Conservation (phyloP, 2,888 invertebrate species). For the Adela reaumurella region DNA sequence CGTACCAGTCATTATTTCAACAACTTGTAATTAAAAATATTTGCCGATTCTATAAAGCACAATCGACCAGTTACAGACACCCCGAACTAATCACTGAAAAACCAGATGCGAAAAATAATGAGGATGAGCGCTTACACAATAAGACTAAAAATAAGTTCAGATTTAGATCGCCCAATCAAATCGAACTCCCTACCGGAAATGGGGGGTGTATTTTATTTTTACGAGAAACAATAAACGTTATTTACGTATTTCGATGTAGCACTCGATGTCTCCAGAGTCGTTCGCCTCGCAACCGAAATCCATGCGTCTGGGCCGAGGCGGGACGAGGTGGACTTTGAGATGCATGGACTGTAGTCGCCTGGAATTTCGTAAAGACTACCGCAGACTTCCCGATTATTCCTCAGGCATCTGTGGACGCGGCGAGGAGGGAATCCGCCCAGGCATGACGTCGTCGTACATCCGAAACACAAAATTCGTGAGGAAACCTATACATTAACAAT, state of each 20-base stretch:
- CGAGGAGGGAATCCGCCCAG: too few species aligned
- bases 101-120: background rate
- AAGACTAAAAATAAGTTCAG: background rate
- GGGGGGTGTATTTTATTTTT: background rate
- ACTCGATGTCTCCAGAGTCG: slow-evolving; percentile 65
- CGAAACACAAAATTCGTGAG: too few species aligned
- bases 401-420: too few species aligned
- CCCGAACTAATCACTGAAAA: background rate
- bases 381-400: too few species aligned
- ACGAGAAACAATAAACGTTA: slow-evolving; percentile 19
- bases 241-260: slow-evolving; percentile 68
- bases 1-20: background rate
- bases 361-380: too few species aligned
- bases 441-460: too few species aligned
- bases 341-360: background rate
- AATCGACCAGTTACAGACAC: too few species aligned
- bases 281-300: slow-evolving; percentile 64
- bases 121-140: background rate
- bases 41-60: too few species aligned
- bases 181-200: background rate
- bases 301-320: slow-evolving; percentile 30
- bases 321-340: background rate
- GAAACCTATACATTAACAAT: too few species aligned
- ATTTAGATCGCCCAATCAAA: too few species aligned
- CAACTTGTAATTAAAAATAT: too few species aligned